Percentiles rank a stretch among this genome's conserved stretches.
phyloP scores from a whole-genome alignment of 1,140 invertebrate species.

The Watersipora subatra region DNA sequence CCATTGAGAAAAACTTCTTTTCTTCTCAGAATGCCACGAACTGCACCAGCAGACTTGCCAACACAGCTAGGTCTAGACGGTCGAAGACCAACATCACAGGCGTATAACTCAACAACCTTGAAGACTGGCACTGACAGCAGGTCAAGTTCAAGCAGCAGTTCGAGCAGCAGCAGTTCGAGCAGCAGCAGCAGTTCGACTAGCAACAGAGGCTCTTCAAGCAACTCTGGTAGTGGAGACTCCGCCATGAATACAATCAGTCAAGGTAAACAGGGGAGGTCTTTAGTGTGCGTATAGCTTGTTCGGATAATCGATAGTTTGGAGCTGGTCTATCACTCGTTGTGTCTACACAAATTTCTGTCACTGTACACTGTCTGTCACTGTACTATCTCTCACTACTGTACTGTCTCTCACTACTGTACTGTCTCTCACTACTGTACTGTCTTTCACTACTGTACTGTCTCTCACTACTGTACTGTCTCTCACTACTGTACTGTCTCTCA shows the following conservation, averaged over 20 bases:
- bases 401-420: too few relatives aligned
- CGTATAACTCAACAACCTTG: neutral
- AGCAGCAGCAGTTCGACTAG: neutral
- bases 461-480: too few relatives aligned
- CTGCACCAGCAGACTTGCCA: neutral
- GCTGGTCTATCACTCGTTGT: too few relatives aligned
- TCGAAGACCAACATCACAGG: neutral
- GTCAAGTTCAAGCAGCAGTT: constrained; percentile 5
- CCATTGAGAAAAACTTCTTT: neutral
- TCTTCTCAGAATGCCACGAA: neutral
- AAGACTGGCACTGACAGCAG: constrained; percentile 1
- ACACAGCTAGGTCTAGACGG: constrained; percentile 1
- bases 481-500: too few relatives aligned
- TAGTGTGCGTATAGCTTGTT: too few relatives aligned
- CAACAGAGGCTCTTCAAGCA: constrained; percentile 10
- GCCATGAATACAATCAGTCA: constrained; percentile 6
- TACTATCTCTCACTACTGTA: too few relatives aligned
- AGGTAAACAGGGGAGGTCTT: too few relatives aligned
- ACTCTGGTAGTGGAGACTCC: constrained; percentile 14
- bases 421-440: too few relatives aligned
- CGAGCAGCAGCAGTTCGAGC: constrained; percentile 2
- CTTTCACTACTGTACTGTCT: too few relatives aligned
- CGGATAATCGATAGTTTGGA: too few relatives aligned
- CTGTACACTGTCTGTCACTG: too few relatives aligned
- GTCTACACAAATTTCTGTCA: too few relatives aligned